These are phyloP conservation scores for Germaria angustata DNA, from an alignment of 2,888 invertebrate species.

Conservation along the genomic window DNA sequence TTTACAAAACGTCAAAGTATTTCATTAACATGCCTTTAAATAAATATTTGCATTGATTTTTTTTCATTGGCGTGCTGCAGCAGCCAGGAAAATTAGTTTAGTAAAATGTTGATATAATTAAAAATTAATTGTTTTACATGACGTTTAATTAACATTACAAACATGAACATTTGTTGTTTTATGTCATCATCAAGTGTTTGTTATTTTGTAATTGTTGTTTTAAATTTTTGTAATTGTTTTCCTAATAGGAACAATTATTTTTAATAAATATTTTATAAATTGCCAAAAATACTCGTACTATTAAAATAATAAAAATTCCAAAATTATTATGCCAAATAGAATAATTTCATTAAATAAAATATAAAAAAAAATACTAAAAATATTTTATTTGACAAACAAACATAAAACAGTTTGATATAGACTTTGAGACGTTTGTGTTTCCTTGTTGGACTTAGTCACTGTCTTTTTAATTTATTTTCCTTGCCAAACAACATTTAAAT, in stretches of 20 bases:
- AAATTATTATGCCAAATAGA: background rate
- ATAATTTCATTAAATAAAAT: background rate
- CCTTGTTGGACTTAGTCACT: background rate
- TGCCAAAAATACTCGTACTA: background rate
- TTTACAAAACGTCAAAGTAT: background rate
- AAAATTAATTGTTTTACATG: slow-evolving; percentile 57
- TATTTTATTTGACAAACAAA: slow-evolving; percentile 28
- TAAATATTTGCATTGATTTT: background rate
- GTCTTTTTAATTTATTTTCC: slow-evolving; percentile 32
- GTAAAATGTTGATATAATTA: slow-evolving; percentile 50
- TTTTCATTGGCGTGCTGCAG: background rate
- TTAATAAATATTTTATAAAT: slow-evolving; percentile 22
- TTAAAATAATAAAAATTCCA: background rate
- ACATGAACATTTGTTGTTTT: slow-evolving; percentile 35
- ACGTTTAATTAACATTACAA: slow-evolving; percentile 61
- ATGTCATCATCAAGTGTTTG: slow-evolving; percentile 1
- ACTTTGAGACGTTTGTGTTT: slow-evolving; percentile 26
- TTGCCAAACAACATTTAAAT: slow-evolving; percentile 51
- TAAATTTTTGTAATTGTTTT: slow-evolving; percentile 10
- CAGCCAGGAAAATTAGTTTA: background rate
- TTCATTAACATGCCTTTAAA: background rate
- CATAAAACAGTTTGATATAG: slow-evolving; percentile 44
- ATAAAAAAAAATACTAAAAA: background rate
- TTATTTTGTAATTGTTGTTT: slow-evolving; percentile 38
- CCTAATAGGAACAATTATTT: background rate